Percentiles rank a stretch among this genome's conserved stretches.
Conservation (phyloP, 2,888 invertebrate species). For the Metopia argyrocephala region DNA sequence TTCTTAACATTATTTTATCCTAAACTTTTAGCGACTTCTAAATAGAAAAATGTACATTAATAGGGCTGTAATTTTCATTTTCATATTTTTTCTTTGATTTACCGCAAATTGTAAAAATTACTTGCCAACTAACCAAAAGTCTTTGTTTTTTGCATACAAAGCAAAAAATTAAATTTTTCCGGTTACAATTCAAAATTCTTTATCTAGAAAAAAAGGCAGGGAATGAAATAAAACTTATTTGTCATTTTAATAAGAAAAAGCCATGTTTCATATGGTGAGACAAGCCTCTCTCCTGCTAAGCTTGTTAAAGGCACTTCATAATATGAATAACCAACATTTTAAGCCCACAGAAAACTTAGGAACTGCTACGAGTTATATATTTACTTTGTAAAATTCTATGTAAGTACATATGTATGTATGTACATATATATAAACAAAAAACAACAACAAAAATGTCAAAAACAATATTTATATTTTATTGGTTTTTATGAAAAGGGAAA, state of each 20-base stretch:
- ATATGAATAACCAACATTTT: constrained; percentile 36
- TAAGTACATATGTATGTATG: constrained; percentile 55
- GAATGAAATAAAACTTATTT: constrained; percentile 56
- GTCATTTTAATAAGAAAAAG: constrained; percentile 58
- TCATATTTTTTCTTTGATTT: constrained; percentile 32
- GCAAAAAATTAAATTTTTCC: not conserved
- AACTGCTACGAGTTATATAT: constrained; percentile 36
- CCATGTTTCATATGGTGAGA: constrained; percentile 47
- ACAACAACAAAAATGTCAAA: constrained; percentile 17
- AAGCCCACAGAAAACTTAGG: constrained; percentile 54
- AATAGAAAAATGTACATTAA: too few species aligned
- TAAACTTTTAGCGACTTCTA: too few species aligned
- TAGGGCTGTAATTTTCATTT: too few species aligned
- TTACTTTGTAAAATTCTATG: constrained; percentile 45
- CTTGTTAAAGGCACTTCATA: not conserved
- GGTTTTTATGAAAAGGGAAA: constrained; percentile 49
- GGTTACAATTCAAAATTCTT: constrained; percentile 1
- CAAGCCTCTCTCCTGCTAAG: constrained; percentile 29
- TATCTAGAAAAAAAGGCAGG: not conserved
- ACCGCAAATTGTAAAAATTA: constrained; percentile 34
- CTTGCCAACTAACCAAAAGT: constrained; percentile 24
- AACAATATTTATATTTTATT: constrained; percentile 62
- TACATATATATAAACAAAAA: constrained; percentile 25
- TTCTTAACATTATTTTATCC: too few species aligned
- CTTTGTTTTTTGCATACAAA: not conserved